Conservation (phyloP, 2,797 vertebrate genomes). For the Gallirallus australis region DNA sequence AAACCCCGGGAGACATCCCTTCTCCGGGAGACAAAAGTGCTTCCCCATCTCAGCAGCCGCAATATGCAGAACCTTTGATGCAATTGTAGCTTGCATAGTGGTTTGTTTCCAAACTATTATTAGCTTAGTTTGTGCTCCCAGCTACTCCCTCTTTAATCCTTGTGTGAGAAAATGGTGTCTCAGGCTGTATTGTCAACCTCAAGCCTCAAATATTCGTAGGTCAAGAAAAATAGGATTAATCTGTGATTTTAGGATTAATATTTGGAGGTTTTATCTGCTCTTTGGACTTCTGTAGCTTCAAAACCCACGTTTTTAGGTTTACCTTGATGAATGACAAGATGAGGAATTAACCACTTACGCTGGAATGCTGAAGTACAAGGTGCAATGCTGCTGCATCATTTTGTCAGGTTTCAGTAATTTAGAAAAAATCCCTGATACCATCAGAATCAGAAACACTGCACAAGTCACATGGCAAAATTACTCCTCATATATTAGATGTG, state of each 20-base stretch:
- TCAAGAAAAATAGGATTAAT: not conserved
- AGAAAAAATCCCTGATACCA: not conserved
- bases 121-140: not conserved
- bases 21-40: accelerated
- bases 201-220: not conserved
- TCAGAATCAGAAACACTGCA: not conserved
- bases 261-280: not conserved
- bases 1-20: not conserved
- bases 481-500: not conserved
- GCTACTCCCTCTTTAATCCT: not conserved
- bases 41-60: not conserved
- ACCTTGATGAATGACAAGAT: not conserved
- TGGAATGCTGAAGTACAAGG: not conserved
- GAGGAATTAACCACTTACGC: not conserved
- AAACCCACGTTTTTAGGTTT: not conserved
- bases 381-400: not conserved
- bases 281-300: not conserved
- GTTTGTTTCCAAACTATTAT: not conserved
- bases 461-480: not conserved
- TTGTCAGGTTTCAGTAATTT: not conserved
- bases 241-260: not conserved
- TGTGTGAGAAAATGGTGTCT: not conserved
- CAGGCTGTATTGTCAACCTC: not conserved
- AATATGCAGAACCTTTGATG: not conserved
- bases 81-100: not conserved